Base-by-base conservation (phyloP, 2,113 vertebrate species). In the Orcinus orca region DNA sequence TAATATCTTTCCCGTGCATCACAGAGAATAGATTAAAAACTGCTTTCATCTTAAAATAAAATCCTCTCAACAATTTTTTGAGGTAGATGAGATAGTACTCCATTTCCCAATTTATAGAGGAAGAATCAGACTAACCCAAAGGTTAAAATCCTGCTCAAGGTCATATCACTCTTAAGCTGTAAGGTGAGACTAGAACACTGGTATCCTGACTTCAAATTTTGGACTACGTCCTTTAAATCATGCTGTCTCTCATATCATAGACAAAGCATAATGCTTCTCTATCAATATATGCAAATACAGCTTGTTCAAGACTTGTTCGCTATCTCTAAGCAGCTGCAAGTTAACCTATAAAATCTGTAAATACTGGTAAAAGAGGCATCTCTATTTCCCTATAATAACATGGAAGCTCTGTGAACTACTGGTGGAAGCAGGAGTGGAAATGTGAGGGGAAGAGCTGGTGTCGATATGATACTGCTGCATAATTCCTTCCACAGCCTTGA, bases 11-110 rank as follows among this genome's bases (percentile, higher is more conserved):
- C 38, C 26, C 81, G 41, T 90, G 36, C 58, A 33, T 95, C 18
- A 15, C n/a, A 89, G 36, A 94, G 7, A 65, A 62, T 31, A 83
- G 29, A 15, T 84, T 93, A 41, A 25, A 84, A 87, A 90, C 87
- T 90, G 53, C 29, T 90, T 96, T 94, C n/a, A 11, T 86, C 82
- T 95, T 68, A 86, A 89, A 83, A 58, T 89, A 82, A 94, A 87
- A 92, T 58, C 26, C 14, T 90, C 36, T 12, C 62, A 65, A 77
- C 13, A 84, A 71, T 29, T 82, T 95, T 93, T 83, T 55, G 38
- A 81, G 29, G 47, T 96, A 76, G 83, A 65, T 65, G 65, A 93
- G 47, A 38, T 20, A 68, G 31, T 74, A 62, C 17, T 80, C 14
- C 26, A 31, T n/a, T 90, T 79, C 63, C 44, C 47, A 87, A 3